These are phyloP conservation scores for Julus scanicus DNA, from an alignment of 2,888 invertebrate genomes.

Conservation along the genomic window DNA sequence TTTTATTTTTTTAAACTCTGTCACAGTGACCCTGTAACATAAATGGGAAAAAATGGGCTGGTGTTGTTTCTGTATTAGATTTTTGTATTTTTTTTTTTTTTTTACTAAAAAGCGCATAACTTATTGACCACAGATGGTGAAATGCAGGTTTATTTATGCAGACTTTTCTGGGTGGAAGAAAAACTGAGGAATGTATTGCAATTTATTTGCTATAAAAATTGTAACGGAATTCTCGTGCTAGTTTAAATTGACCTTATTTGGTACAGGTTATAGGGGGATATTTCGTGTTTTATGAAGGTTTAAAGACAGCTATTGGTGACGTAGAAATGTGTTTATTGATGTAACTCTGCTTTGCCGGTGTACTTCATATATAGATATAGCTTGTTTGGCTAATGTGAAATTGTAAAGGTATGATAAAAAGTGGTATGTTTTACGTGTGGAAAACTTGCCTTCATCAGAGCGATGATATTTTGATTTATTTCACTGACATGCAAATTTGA, in stretches of 20 bases:
- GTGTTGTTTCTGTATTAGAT: not conserved
- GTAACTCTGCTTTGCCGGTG: not conserved
- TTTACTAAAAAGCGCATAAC: not conserved
- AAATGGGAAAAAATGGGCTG: constrained; percentile 7
- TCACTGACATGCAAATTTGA: not conserved
- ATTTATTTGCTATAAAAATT: constrained; percentile 34
- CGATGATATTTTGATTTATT: not conserved
- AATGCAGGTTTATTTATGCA: not conserved
- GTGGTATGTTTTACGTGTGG: not conserved
- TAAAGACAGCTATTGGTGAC: not conserved
- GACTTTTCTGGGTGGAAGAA: constrained; percentile 30
- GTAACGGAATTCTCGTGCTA: constrained; percentile 16
- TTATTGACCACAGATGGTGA: not conserved
- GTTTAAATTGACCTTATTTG: constrained; percentile 35
- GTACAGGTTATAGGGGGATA: not conserved
- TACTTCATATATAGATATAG: not conserved
- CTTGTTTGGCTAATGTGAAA: not conserved
- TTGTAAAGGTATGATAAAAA: not conserved
- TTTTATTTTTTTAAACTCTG: not conserved
- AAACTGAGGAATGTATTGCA: not conserved
- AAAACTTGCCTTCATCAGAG: not conserved
- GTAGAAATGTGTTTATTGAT: not conserved
- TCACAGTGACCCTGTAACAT: constrained; percentile 1
- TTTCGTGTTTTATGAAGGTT: constrained; percentile 33
- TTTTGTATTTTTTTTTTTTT: not conserved